These are phyloP conservation scores for Diadegma fenestrale DNA, from an alignment of 2,888 invertebrate genomes.

Conservation along the genomic window DNA sequence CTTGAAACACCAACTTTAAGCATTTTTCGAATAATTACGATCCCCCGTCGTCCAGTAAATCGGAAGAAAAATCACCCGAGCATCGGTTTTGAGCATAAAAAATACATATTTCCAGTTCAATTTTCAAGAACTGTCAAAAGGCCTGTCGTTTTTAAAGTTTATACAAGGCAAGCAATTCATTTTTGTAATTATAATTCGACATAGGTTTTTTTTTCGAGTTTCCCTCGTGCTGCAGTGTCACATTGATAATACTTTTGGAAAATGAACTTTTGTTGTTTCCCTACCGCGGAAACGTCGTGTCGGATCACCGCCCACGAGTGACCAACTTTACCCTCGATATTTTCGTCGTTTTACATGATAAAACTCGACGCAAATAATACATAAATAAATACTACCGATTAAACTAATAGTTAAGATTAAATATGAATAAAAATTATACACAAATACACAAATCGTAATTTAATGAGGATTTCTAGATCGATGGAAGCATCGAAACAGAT, in stretches of 20 bases:
- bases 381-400: conserved; percentile 15
- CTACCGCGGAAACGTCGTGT: background rate
- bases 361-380: conserved; percentile 24
- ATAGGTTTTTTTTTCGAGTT: background rate
- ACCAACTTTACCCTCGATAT: conserved; percentile 25
- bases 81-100: background rate
- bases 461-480: conserved; percentile 13
- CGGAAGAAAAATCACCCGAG: background rate
- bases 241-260: background rate
- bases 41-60: background rate
- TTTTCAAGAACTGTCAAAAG: background rate
- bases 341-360: background rate
- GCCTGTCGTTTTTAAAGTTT: background rate
- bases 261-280: conserved; percentile 42
- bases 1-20: background rate
- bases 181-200: background rate
- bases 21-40: background rate
- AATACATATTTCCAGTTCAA: background rate
- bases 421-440: conserved; percentile 45
- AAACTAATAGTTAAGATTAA: conserved; percentile 6
- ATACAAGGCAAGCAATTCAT: background rate
- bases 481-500: background rate
- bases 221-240: background rate
- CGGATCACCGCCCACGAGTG: background rate
- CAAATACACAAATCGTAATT: conserved; percentile 3